Percentiles rank a stretch among this genome's conserved stretches.
phyloP scores from a whole-genome alignment of 2,888 invertebrate species.

The Eupithecia exiguata region DNA sequence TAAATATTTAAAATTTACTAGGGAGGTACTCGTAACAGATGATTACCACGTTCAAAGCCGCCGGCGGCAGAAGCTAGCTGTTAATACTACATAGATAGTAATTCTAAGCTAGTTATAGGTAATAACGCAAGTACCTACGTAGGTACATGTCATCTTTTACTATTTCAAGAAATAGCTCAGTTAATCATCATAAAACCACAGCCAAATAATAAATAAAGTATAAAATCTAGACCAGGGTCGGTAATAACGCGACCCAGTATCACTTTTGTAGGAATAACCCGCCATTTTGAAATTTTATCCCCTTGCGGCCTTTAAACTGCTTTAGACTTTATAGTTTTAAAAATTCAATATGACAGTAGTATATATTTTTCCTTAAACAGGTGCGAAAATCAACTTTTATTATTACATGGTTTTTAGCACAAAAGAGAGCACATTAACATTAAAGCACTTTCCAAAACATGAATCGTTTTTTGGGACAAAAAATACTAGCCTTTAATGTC shows the following conservation, averaged over 20 bases:
- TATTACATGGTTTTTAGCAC: too few relatives aligned
- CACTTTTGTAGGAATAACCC: not conserved
- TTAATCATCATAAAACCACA: conserved; percentile 17
- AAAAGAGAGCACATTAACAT: too few relatives aligned
- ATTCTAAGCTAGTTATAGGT: not conserved
- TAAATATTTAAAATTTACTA: too few relatives aligned
- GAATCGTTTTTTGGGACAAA: too few relatives aligned
- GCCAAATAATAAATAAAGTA: conserved; percentile 16
- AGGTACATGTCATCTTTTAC: not conserved
- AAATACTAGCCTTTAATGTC: not conserved
- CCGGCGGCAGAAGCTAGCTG: too few relatives aligned
- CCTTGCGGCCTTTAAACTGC: not conserved
- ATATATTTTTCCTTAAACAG: not conserved
- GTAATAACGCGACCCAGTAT: conserved; percentile 15
- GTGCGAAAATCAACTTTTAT: not conserved
- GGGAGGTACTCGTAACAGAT: too few relatives aligned
- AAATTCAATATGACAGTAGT: not conserved
- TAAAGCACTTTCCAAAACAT: too few relatives aligned
- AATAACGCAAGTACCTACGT: too few relatives aligned
- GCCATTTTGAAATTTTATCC: conserved; percentile 15
- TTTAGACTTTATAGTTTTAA: conserved; percentile 21
- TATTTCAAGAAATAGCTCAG: conserved; percentile 7
- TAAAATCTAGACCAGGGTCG: conserved; percentile 12
- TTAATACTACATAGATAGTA: too few relatives aligned
- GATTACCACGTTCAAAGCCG: too few relatives aligned